Evolutionary conservation across 2,113 vertebrate genomes (phyloP).

Genomic region (Strix uralensis): DNA sequence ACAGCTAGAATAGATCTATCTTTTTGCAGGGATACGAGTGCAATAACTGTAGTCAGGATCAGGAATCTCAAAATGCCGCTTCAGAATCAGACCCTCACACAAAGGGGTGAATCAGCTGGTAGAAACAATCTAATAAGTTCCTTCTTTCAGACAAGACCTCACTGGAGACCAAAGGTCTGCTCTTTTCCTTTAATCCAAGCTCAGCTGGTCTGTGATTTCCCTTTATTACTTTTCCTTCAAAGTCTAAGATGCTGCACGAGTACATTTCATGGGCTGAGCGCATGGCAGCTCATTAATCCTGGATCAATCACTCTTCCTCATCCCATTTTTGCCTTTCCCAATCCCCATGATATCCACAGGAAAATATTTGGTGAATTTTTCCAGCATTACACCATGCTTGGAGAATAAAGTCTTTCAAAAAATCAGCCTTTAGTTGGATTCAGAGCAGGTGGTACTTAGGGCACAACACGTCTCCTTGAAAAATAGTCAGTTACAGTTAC

Average conservation of each 20-base stretch:
- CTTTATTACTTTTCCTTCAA: not conserved
- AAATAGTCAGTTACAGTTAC: not conserved
- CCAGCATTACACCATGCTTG: not conserved
- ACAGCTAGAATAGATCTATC: not conserved
- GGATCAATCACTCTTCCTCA: not conserved
- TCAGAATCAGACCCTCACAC: not conserved
- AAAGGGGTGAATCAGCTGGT: not conserved
- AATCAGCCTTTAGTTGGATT: not conserved
- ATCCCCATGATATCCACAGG: not conserved
- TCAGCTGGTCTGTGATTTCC: not conserved
- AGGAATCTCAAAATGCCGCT: not conserved
- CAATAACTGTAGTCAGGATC: not conserved
- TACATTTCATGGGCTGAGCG: not conserved
- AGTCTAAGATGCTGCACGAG: not conserved
- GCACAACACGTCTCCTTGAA: not conserved
- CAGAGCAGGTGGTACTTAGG: not conserved
- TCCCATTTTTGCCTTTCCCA: not conserved
- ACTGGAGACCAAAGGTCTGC: not conserved
- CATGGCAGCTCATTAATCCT: slow-evolving; percentile 1
- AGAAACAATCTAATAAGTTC: not conserved
- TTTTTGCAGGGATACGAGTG: not conserved
- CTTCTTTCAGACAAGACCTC: not conserved
- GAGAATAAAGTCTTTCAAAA: not conserved
- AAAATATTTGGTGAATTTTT: not conserved
- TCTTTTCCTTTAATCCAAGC: not conserved